Base-by-base conservation (phyloP, 2,113 vertebrate species). In the Nothocercus nigrocapillus region DNA sequence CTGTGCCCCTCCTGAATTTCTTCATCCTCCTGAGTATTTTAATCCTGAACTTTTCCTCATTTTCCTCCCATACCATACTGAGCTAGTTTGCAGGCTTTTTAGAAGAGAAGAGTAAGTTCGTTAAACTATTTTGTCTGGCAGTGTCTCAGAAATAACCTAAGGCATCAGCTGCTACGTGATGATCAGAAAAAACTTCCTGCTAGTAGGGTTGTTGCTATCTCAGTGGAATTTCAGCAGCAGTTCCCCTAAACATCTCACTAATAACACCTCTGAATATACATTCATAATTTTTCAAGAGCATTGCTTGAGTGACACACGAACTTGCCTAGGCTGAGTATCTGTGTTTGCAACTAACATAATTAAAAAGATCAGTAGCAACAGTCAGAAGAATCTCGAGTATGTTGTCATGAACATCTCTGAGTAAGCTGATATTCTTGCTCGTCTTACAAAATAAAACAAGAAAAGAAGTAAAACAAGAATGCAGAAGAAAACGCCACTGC, bases 1-100 rank as follows among this genome's bases (percentile, higher is more conserved):
- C 32, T 38, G 2, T 58, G 36, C 47, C 66, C 30, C 54, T 58
- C 54, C 30, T 73, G 25, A 62, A 93, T 93, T 81, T 88, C 74
- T 92, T 86, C 28, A 67, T 59, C 59, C n/a, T 3, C 13, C 27
- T 85, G 27, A 88, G 36, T 85, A 81, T 95, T 96, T 90, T 88
- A 78, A 87, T 92, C 34, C 58, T 79, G 34, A 90, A 42, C n/a
- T 53, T 88, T 83, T 81, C 63, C 51, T 74, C 73, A 40, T n/a
- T 86, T 80, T 20, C 32, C 89, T 89, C 70, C 47, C 88, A 22
- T 30, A 62, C 15, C 32, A 77, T 28, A 54, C 12, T 82, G 53
- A 93, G 32, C 25, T 82, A 44, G 28, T 79, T 44, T 93, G 7
- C 28, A 84, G 66, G 4, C 16, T 91, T 83, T 54, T 87, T 64